A percentile compares a stretch with the other conserved stretches of the same genome.
Evolutionary conservation across 1,140 invertebrate species (phyloP).

Genomic region (Drosophila teissieri): DNA sequence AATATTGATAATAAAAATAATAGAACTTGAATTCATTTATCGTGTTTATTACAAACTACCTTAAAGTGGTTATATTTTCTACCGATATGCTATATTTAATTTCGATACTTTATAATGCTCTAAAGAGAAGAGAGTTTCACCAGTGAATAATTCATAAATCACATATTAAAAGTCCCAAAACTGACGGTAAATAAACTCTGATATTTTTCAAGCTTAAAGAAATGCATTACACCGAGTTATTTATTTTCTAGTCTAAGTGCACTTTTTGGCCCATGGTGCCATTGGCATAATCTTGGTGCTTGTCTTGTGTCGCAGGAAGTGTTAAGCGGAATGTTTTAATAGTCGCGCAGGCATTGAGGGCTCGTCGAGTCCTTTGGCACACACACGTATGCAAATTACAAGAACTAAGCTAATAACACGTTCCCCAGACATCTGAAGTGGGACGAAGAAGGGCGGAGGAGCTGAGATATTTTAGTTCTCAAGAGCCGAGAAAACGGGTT

Average conservation of each 20-base stretch:
- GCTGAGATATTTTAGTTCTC: slow-evolving; percentile 70
- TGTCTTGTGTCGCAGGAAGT: slow-evolving; percentile 75
- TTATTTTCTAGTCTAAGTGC: background rate
- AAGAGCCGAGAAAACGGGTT: slow-evolving; percentile 48
- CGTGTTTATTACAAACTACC: too few relatives aligned
- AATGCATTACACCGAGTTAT: background rate
- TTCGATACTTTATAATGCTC: background rate
- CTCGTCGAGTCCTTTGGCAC: slow-evolving; percentile 29
- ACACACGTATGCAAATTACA: slow-evolving; percentile 73
- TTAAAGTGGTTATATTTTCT: background rate
- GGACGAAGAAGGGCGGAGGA: slow-evolving; percentile 41
- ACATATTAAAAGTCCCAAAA: background rate
- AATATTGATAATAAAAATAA: too few relatives aligned
- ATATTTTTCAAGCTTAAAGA: background rate
- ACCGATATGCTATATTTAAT: background rate
- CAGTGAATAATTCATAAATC: slow-evolving; percentile 30
- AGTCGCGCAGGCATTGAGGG: slow-evolving; percentile 52
- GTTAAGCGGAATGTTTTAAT: slow-evolving; percentile 83
- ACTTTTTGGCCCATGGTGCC: slow-evolving; percentile 21
- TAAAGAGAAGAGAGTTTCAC: slow-evolving; percentile 8
- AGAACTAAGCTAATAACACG: slow-evolving; percentile 77
- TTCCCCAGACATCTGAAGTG: slow-evolving; percentile 48
- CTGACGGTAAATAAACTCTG: slow-evolving; percentile 9
- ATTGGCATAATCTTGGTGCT: slow-evolving; percentile 25
- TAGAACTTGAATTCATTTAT: too few relatives aligned